Percentiles rank a stretch among this genome's conserved stretches.
phyloP scores from a whole-genome alignment of 2,797 vertebrate genomes.

The Pipistrellus kuhlii region DNA sequence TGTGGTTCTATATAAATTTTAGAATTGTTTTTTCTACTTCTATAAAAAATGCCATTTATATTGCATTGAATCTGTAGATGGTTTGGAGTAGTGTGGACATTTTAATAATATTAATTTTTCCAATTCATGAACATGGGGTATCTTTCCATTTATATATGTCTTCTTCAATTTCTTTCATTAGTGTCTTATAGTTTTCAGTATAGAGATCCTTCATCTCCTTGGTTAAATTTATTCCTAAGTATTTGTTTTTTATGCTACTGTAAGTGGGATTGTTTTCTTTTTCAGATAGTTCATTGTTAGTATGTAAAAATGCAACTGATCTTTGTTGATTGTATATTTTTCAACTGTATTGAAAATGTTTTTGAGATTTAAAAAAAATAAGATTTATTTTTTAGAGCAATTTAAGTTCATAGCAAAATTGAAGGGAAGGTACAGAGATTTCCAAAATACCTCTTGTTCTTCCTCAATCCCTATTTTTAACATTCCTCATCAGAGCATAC shows the following conservation, averaged over 20 bases:
- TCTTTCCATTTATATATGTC: neutral
- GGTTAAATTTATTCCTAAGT: neutral
- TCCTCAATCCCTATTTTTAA: no score
- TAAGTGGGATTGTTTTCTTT: neutral
- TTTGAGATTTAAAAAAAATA: no score
- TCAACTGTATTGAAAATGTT: neutral
- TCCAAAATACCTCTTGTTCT: no score
- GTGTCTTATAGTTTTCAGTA: neutral
- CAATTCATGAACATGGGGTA: neutral
- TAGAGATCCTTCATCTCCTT: neutral
- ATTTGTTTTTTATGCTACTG: constrained; percentile 10
- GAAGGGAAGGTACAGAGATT: no score
- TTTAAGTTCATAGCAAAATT: no score
- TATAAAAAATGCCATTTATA: neutral
- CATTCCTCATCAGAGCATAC: no score
- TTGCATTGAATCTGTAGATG: neutral
- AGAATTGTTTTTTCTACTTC: neutral
- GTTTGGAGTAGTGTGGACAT: neutral
- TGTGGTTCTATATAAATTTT: neutral
- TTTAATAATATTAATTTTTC: constrained; percentile 49
- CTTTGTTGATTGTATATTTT: constrained; percentile 36
- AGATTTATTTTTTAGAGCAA: no score
- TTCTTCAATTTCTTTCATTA: constrained; percentile 20
- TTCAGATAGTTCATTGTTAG: neutral
- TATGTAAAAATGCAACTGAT: neutral